Evolutionary conservation across 2,113 vertebrate species (phyloP), one percentile per base, ranked within the genome.

Genomic region (Eptatretus burgeri): DNA sequence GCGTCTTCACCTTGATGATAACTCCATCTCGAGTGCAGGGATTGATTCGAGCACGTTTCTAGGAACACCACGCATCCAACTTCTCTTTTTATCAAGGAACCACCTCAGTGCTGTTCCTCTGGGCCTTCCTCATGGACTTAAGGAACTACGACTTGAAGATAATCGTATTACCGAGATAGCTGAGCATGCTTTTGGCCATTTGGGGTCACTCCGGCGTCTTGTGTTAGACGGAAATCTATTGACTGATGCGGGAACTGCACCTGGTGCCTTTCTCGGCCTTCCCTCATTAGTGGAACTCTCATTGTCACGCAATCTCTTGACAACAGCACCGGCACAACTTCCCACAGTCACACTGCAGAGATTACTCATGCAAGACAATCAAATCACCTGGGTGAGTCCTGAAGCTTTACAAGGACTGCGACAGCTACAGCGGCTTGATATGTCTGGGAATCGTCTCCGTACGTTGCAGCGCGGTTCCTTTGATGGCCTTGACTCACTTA

Each of bases 91-190:
- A 1, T 91, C 87, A 2, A 76, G 89, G 0, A 95, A 95, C 68
- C 87, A 91, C 70, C 76, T 95, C 13, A 93, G 87, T 67, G 87
- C 83, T 74, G 95, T 94, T 50, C 87, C 89, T 1, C 76, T 83
- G 0, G 87, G 87, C 13, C 69, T 94, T 51, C 87, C 87, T 0
- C 78, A 77, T 14, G 83, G 81, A 0, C 70, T 95, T 68, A 85
- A 94, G 71, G 89, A 95, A 73, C 77, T 93, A 19, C 75, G 84
- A 0, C 63, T 94, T 64, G 89, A 94, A 11, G 87, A 95, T 70
- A 94, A 94, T 76, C 79, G 89, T 11, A 94, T 94, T 68, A 84
- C 84, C 70, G 87, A 85, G 66, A 84, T 95, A 68, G 87, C 89
- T 0, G 80, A 85, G 7, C 82, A 84, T 0, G 87, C 87, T 51